Evolutionary conservation across 2,797 vertebrate genomes (phyloP).

Genomic region (Synaphobranchus kaupii): DNA sequence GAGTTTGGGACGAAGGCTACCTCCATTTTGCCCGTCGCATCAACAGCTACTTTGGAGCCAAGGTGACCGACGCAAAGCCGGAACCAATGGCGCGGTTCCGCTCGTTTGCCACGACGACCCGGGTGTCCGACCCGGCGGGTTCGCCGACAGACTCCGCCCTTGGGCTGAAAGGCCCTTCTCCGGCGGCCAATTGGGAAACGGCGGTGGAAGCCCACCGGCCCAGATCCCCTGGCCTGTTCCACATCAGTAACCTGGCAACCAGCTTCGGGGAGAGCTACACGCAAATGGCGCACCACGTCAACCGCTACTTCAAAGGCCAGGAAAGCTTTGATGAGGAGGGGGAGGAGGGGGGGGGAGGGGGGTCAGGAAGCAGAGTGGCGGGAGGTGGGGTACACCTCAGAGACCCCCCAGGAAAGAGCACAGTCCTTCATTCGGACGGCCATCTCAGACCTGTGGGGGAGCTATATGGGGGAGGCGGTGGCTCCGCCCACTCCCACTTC

Average conservation of each 20-base stretch:
- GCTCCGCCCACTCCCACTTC: constrained; percentile 21
- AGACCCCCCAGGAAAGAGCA: constrained; percentile 31
- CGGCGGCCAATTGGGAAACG: constrained; percentile 29
- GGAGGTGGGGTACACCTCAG: background rate
- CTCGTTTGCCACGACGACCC: constrained; percentile 10
- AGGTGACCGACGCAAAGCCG: constrained; percentile 45
- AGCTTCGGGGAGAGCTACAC: constrained; percentile 64
- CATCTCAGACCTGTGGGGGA: constrained; percentile 57
- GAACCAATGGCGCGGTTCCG: background rate
- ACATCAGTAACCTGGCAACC: constrained; percentile 58
- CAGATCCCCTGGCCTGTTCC: constrained; percentile 59
- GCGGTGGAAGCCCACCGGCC: constrained; percentile 6
- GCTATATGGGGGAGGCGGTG: constrained; percentile 49
- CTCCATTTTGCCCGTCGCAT: constrained; percentile 64
- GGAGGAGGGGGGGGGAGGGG: constrained; percentile 24
- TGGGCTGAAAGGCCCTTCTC: constrained; percentile 18
- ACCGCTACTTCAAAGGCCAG: constrained; percentile 64
- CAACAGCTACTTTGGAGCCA: constrained; percentile 71
- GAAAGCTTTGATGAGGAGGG: constrained; percentile 43
- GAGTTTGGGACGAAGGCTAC: constrained; percentile 59
- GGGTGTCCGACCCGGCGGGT: constrained; percentile 11
- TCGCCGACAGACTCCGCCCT: constrained; percentile 26
- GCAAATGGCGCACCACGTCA: constrained; percentile 64
- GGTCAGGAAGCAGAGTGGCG: background rate
- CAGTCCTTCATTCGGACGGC: constrained; percentile 57